phyloP scores from a whole-genome alignment of 2,797 vertebrate genomes.

The Fringilla coelebs region DNA sequence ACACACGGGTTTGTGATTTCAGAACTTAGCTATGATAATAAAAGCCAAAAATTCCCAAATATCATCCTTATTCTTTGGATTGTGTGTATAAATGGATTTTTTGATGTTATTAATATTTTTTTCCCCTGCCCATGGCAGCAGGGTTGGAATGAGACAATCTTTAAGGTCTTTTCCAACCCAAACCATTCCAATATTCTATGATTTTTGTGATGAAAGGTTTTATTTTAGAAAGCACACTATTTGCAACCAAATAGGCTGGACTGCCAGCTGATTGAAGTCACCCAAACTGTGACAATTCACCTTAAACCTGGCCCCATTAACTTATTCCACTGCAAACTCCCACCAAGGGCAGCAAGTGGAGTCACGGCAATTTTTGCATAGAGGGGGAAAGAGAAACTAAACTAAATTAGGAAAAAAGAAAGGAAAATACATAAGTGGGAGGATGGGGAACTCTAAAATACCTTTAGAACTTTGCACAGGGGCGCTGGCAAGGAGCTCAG shows the following conservation, averaged over 20 bases:
- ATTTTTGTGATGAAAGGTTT: background rate
- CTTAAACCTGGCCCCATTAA: background rate
- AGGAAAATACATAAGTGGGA: background rate
- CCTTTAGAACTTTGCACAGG: background rate
- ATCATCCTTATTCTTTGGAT: background rate
- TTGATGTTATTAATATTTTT: background rate
- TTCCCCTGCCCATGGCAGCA: background rate
- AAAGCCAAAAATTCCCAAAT: background rate
- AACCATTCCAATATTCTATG: background rate
- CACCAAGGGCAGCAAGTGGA: background rate
- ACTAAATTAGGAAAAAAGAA: background rate
- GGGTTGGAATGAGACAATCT: background rate
- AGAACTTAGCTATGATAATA: background rate
- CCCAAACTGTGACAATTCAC: background rate
- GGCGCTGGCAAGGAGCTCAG: background rate
- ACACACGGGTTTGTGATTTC: background rate
- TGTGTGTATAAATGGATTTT: background rate
- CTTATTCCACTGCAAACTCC: background rate
- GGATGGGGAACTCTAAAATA: background rate
- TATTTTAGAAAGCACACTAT: background rate
- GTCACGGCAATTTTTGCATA: fast-evolving
- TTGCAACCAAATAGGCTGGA: background rate
- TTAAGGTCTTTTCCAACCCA: background rate
- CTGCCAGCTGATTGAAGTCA: background rate
- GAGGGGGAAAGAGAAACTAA: background rate